phyloP scores from a whole-genome alignment of 1,140 invertebrate species.

The Drosophila seguyi region DNA sequence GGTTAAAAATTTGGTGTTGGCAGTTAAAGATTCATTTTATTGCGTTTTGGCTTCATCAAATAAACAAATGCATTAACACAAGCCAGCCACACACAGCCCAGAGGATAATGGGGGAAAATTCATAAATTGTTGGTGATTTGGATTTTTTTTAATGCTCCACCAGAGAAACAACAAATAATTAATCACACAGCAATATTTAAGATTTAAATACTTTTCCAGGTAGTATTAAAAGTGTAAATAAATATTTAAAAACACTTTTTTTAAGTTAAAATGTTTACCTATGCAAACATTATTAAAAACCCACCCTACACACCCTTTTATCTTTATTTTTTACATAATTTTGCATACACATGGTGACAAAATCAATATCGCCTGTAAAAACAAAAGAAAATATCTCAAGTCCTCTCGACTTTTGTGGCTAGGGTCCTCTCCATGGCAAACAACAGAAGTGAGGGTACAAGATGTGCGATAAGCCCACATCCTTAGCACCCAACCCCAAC shows the following conservation, averaged over 20 bases:
- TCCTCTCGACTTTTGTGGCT: conserved; percentile 37
- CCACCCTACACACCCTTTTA: not conserved
- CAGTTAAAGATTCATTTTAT: conserved; percentile 33
- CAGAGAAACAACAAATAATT: not conserved
- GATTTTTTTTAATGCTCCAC: not conserved
- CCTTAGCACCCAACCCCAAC: not conserved
- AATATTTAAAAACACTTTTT: not conserved
- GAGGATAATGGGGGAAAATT: conserved; percentile 18
- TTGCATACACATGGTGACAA: conserved; percentile 14
- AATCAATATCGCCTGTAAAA: conserved; percentile 28
- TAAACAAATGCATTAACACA: conserved; percentile 37
- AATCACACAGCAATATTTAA: not conserved
- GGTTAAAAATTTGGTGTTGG: conserved; percentile 15
- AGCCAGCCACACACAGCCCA: conserved; percentile 5
- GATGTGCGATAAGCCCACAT: conserved; percentile 32
- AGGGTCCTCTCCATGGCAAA: conserved; percentile 18
- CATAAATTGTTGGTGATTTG: not conserved
- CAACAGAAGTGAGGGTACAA: not conserved
- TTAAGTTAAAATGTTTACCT: not conserved
- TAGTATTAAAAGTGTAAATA: not conserved
- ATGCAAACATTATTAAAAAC: not conserved
- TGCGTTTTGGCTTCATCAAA: conserved; percentile 11
- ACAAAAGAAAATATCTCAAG: conserved; percentile 20
- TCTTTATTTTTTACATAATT: not conserved
- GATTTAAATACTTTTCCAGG: not conserved